Evolutionary conservation across 1,140 invertebrate genomes (phyloP), one percentile per base, ranked within the genome.

Genomic region (Eurosta solidaginis): DNA sequence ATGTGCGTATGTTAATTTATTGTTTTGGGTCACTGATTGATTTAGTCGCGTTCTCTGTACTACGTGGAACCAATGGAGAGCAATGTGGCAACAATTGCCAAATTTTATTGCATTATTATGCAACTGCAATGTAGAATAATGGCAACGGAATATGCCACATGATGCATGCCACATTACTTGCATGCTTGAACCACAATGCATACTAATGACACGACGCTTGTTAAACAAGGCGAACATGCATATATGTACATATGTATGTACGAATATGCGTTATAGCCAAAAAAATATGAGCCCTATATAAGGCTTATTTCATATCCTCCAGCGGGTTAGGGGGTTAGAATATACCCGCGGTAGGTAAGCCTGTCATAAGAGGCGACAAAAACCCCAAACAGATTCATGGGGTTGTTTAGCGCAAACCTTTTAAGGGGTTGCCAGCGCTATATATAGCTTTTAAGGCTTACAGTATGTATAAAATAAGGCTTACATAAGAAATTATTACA

Each of bases 111-210:
- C 3, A 68, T 40, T 68, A 10, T 14, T n/a, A 20, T 20, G 33
- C 29, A 22, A n/a, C n/a, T 27, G 22, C 5, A 59, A 47, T 47
- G n/a, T 14, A 3, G 45, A 17, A 3, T 17, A 14, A n/a, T 3
- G 14, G 14, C 45, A 17, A 14, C 7, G 25, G 10, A 54, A 12
- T 2, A 54, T 54, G 50, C 22, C 50, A 54, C 22, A 22, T 52
- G 36, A 14, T 33, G 22, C 33, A 40, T 68, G 9, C 33, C n/a
- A 40, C 59, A 40, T 68, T n/a, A 68, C 22, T 17, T 68, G n/a
- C 22, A n/a, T n/a, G n/a, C n/a, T n/a, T n/a, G n/a, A n/a, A 68
- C 59, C 59, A 17, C 59, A 40, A 68, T 68, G 59, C 59, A 40
- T 68, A 68, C 20, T 68, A 68, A 68, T 68, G 59, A 68, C n/a